These are phyloP conservation scores for Zelostemma sp. DNA, from an alignment of 1,140 invertebrate species.

Conservation along the genomic window DNA sequence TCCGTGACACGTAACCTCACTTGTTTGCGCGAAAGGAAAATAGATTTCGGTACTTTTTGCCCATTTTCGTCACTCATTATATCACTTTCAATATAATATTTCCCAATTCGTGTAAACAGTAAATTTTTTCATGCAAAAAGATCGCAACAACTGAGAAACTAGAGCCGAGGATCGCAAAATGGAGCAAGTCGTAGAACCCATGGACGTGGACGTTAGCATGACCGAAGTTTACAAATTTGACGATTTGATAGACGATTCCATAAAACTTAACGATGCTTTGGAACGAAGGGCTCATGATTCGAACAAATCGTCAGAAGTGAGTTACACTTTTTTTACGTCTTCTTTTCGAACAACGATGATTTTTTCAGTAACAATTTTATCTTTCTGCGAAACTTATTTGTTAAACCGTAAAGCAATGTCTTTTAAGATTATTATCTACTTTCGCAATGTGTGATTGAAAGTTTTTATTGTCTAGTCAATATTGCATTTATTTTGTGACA, in stretches of 20 bases:
- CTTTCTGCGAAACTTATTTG: too few relatives aligned
- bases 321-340: background rate
- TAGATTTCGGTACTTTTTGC: background rate
- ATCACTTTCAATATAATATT: too few relatives aligned
- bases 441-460: too few relatives aligned
- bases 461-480: background rate
- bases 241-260: slow-evolving; percentile 28
- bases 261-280: slow-evolving; percentile 22
- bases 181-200: slow-evolving; percentile 28
- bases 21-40: background rate
- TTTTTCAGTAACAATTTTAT: too few relatives aligned
- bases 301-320: background rate
- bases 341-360: background rate
- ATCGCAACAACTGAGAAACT: background rate
- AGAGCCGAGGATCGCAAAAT: background rate
- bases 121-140: background rate
- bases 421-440: too few relatives aligned
- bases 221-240: slow-evolving; percentile 34
- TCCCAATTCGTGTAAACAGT: background rate
- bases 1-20: background rate
- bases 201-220: slow-evolving; percentile 30
- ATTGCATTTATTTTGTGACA: background rate
- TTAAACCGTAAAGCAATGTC: too few relatives aligned
- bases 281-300: slow-evolving; percentile 15
- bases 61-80: background rate